Evolutionary conservation across 2,797 vertebrate genomes (phyloP), one percentile per base, ranked within the genome.

Genomic region (Neoniphon sammara): DNA sequence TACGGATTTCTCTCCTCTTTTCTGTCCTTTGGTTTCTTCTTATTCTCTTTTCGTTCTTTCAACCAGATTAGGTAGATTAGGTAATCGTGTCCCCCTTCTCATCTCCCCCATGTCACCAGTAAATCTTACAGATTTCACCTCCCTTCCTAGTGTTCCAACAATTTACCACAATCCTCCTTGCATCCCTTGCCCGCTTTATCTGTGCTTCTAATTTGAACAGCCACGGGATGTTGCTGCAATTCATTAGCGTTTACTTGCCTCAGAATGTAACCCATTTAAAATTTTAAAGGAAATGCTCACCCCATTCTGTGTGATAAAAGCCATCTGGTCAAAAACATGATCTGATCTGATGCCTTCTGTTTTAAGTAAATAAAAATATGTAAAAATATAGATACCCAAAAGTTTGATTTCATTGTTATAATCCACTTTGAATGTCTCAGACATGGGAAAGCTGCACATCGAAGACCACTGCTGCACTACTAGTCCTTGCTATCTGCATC

Each of bases 141-240:
- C 17, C 1, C 14, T 20, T n/a, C 60, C 39, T n/a, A 6, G 31
- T 27, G 25, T 4, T 27, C 25, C 25, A 4, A 4, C 25, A 34
- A 34, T 1, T 6, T 34, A 34, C 31, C 31, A 8, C 31, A 34
- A 34, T 5, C 31, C 31, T 34, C 31, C 31, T 34, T 34, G 5
- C 31, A 34, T 30, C 4, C 23, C 52, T 10, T 57, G 52, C 67
- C 46, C 18, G 2, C 30, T 56, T 72, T 31, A 52, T 3, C 25
- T 53, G 20, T 64, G 5, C 23, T 31, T 30, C 30, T 9, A 25
- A 27, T 47, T 53, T 5, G 0, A 72, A 66, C n/a, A 67, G 44
- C 44, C 62, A 69, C 49, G 62, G 80, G 68, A 78, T 58, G 66
- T 71, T n/a, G 61, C 61, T 82, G 83, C 73, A 85, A 62, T 65